These are phyloP conservation scores for Panulirus ornatus DNA, from an alignment of 1,140 invertebrate species.

Conservation along the genomic window DNA sequence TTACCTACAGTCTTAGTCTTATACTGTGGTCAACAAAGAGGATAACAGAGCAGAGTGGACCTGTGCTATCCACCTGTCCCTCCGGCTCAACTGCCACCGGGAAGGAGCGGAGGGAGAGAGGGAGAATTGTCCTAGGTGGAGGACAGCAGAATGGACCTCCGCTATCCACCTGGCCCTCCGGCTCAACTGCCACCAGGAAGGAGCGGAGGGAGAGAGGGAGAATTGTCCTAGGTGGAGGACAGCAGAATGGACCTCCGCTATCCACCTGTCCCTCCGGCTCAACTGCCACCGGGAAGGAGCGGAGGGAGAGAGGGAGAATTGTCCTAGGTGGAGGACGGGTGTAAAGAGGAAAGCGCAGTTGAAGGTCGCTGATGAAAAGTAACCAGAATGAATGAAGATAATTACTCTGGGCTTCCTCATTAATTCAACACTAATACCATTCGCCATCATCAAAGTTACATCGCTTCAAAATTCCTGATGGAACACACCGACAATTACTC, in stretches of 20 bases:
- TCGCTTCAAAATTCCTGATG: background rate
- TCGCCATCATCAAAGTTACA: background rate
- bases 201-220: background rate
- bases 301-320: too few species aligned
- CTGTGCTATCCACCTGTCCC: too few species aligned
- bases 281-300: too few species aligned
- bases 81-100: too few species aligned
- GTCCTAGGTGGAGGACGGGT: background rate
- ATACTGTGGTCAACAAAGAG: too few species aligned
- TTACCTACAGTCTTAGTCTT: too few species aligned
- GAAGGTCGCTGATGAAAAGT: background rate
- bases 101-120: background rate
- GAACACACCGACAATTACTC: conserved; percentile 10
- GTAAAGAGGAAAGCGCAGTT: background rate
- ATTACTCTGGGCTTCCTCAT: background rate
- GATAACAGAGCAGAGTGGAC: too few species aligned
- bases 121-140: background rate
- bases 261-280: too few species aligned
- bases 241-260: background rate
- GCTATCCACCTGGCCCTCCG: too few species aligned
- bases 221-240: background rate
- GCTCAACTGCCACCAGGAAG: background rate
- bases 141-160: too few species aligned
- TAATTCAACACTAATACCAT: conserved; percentile 25
- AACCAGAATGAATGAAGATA: conserved; percentile 12